phyloP scores from a whole-genome alignment of 2,888 invertebrate species.

The Orthonevra nobilis region DNA sequence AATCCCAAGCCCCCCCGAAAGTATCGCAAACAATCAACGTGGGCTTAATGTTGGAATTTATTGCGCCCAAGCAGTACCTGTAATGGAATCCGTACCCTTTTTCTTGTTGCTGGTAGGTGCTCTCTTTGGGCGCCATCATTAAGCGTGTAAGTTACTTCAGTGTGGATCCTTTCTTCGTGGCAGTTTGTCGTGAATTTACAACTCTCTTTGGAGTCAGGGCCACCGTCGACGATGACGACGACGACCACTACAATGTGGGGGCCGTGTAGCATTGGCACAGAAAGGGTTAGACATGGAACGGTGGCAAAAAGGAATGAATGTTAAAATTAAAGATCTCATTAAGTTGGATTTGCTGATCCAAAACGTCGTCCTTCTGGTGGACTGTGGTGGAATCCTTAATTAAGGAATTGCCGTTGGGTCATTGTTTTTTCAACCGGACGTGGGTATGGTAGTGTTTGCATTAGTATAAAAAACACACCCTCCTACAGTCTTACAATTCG shows the following conservation, averaged over 20 bases:
- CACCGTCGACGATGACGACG: too few species aligned
- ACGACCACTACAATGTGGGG: too few species aligned
- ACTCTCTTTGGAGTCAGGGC: slow-evolving; percentile 38
- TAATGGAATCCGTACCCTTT: slow-evolving; percentile 41
- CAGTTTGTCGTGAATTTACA: slow-evolving; percentile 50
- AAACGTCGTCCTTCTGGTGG: not conserved
- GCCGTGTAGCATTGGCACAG: not conserved
- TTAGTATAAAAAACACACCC: too few species aligned
- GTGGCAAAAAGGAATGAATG: slow-evolving; percentile 15
- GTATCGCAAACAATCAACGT: slow-evolving; percentile 53
- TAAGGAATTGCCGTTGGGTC: slow-evolving; percentile 49
- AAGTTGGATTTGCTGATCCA: slow-evolving; percentile 57
- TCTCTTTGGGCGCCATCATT: slow-evolving; percentile 7
- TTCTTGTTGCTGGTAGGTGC: slow-evolving; percentile 6
- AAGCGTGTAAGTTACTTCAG: slow-evolving; percentile 56
- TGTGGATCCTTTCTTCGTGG: slow-evolving; percentile 35
- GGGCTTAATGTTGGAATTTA: slow-evolving; percentile 64
- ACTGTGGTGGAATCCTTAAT: slow-evolving; percentile 54
- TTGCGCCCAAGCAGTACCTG: slow-evolving; percentile 41
- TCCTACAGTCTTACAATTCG: too few species aligned
- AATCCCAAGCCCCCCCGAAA: not conserved
- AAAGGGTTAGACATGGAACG: not conserved
- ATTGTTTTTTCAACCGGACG: too few species aligned
- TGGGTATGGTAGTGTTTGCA: not conserved
- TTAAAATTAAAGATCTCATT: slow-evolving; percentile 70